Base-by-base conservation (phyloP, 2,113 vertebrate species). In the Lophotis ruficrista region DNA sequence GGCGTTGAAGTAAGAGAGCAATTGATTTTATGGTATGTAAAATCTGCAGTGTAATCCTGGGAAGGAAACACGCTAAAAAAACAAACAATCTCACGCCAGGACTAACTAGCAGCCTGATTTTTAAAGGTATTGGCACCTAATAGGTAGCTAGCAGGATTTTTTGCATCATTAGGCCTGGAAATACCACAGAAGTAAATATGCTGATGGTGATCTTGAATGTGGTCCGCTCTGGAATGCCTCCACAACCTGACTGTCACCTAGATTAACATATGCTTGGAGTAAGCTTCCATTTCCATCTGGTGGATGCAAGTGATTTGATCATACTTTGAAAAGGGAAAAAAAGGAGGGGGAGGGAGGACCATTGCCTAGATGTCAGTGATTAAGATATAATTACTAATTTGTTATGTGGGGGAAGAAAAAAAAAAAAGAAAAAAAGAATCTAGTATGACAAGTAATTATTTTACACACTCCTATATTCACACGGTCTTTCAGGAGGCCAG, bases 391-490 rank as follows among this genome's bases (percentile, higher is more conserved):
- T 83, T 86, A 83, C 18, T 33, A 64, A 89, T 89, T 51, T 86
- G 12, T 79, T 83, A 37, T 53, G 64, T 87, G 43, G n/a, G n/a
- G n/a, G n/a, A n/a, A n/a, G n/a, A n/a, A n/a, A n/a, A n/a, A n/a
- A n/a, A 69, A 64, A 82, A 83, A 85, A 84, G 86, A 61, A 45
- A 16, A 13, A 7, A 27, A 54, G 3, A 61, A 48, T 6, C 14
- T 38, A 58, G 37, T 20, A 22, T 41, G n/a, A 94, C 56, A 91
- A 82, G 80, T 41, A 71, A 94, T 93, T 91, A 89, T 87, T 94
- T 95, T 68, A 35, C 65, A 89, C 15, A 37, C 38, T 68, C 43
- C 33, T 14, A 41, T 45, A 61, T 78, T 94, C 87, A 58, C 25
- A 23, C 6, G 50, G 41, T 78, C 69, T 83, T 94, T 85, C 64